These are phyloP conservation scores for Drosophila bifasciata DNA, from an alignment of 1,140 invertebrate genomes.

Conservation along the genomic window DNA sequence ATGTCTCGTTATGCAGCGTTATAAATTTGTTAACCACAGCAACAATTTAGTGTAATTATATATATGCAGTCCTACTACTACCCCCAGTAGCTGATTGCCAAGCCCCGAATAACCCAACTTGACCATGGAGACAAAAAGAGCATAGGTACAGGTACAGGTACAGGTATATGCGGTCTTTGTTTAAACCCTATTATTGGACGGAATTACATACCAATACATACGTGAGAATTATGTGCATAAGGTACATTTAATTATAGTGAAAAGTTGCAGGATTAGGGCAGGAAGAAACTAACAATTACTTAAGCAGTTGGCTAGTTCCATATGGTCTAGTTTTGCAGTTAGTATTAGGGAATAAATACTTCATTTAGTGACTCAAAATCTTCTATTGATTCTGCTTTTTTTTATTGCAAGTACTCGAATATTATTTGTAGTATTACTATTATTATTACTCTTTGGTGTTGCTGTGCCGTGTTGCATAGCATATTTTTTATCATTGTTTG, in stretches of 20 bases:
- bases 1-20: constrained; percentile 56
- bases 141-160: constrained; percentile 34
- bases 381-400: constrained; percentile 27
- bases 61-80: constrained; percentile 53
- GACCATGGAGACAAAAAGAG: constrained; percentile 1
- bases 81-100: constrained; percentile 23
- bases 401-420: constrained; percentile 72
- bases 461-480: constrained; percentile 48
- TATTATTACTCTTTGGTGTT: constrained; percentile 44
- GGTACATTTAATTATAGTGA: constrained; percentile 27
- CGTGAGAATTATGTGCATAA: constrained; percentile 6
- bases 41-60: constrained; percentile 73
- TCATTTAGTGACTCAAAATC: too few species aligned
- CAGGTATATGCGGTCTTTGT: constrained; percentile 14
- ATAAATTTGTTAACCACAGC: constrained; percentile 79
- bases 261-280: constrained; percentile 6
- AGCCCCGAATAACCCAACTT: not conserved
- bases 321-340: not conserved
- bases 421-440: constrained; percentile 68
- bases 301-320: constrained; percentile 13
- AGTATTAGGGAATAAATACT: not conserved
- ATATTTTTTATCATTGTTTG: constrained; percentile 45
- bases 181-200: constrained; percentile 17
- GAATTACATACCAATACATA: constrained; percentile 20
- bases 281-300: constrained; percentile 20